Percentiles rank a stretch among this genome's conserved stretches.
Conservation (phyloP, 2,797 vertebrate genomes). For the Danionella dracula region DNA sequence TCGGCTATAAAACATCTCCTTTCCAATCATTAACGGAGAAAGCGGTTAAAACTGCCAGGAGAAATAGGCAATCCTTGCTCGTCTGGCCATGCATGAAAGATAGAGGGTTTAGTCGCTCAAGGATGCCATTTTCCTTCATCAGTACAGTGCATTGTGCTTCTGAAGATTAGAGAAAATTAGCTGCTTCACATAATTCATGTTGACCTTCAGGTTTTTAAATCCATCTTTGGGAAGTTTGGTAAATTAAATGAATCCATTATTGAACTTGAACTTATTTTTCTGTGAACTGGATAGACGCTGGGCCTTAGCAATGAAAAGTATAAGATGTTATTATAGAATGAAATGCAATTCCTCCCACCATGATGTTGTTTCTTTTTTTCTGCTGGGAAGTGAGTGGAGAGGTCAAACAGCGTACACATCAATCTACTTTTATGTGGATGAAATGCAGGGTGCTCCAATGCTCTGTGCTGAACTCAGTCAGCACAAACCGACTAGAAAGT, state of each 20-base stretch:
- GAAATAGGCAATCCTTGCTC: constrained; percentile 14
- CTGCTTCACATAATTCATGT: constrained; percentile 21
- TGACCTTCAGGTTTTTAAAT: constrained; percentile 25
- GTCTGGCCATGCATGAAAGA: constrained; percentile 16
- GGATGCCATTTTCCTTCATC: constrained; percentile 18
- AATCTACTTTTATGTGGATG: constrained; percentile 49
- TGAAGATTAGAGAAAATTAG: constrained; percentile 25
- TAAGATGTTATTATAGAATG: constrained; percentile 47
- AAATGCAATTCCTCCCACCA: constrained; percentile 57
- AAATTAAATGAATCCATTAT: constrained; percentile 17
- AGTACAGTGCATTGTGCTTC: constrained; percentile 6
- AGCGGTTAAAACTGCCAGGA: constrained; percentile 29
- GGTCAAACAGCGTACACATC: constrained; percentile 42
- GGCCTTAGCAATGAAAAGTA: constrained; percentile 44
- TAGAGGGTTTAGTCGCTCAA: constrained; percentile 25
- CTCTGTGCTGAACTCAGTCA: constrained; percentile 34
- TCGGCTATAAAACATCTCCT: constrained; percentile 47
- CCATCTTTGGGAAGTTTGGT: neutral
- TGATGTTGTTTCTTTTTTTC: constrained; percentile 55
- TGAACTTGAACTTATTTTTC: too few species aligned
- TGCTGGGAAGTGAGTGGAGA: constrained; percentile 46
- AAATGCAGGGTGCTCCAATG: constrained; percentile 39
- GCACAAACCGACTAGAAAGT: too few species aligned
- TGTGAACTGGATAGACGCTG: constrained; percentile 51
- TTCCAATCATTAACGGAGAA: constrained; percentile 32